A percentile compares a stretch with the other conserved stretches of the same genome.
These are phyloP conservation scores for Bilobella aurantiaca DNA, from an alignment of 1,140 invertebrate genomes.

Conservation along the genomic window DNA sequence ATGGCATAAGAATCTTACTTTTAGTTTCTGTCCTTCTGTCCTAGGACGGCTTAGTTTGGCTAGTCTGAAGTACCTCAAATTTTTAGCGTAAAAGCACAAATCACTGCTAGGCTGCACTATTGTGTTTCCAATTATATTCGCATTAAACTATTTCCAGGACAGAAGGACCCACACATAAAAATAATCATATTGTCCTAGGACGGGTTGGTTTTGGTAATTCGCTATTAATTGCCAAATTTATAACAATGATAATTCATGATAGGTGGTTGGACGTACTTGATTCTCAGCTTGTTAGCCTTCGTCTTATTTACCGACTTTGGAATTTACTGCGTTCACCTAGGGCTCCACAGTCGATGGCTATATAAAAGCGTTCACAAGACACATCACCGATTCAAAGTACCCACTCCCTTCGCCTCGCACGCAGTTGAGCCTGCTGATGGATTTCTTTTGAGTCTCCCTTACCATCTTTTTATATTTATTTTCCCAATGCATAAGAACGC, in stretches of 20 bases:
- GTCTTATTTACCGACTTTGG: constrained; percentile 45
- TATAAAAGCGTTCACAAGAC: constrained; percentile 45
- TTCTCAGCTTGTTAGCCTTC: constrained; percentile 36
- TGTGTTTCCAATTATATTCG: no score
- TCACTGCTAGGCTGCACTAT: no score
- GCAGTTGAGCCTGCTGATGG: constrained; percentile 47
- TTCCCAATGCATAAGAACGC: constrained; percentile 46
- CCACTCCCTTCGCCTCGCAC: constrained; percentile 46
- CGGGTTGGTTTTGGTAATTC: no score
- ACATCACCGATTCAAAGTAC: constrained; percentile 45
- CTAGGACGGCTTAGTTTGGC: no score
- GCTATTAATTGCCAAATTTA: no score
- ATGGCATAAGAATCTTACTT: no score
- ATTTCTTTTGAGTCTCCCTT: constrained; percentile 44
- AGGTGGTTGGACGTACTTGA: constrained; percentile 20
- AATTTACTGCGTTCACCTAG: constrained; percentile 48
- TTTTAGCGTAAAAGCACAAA: no score
- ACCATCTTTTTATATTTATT: constrained; percentile 45
- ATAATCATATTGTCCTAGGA: no score
- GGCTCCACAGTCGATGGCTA: constrained; percentile 40
- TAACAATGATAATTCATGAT: background rate
- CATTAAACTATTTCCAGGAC: no score
- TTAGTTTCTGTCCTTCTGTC: no score
- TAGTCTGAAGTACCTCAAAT: no score
- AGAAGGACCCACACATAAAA: no score